These are phyloP conservation scores for Tinamus major DNA, from an alignment of 2,797 vertebrate species.

Conservation along the genomic window DNA sequence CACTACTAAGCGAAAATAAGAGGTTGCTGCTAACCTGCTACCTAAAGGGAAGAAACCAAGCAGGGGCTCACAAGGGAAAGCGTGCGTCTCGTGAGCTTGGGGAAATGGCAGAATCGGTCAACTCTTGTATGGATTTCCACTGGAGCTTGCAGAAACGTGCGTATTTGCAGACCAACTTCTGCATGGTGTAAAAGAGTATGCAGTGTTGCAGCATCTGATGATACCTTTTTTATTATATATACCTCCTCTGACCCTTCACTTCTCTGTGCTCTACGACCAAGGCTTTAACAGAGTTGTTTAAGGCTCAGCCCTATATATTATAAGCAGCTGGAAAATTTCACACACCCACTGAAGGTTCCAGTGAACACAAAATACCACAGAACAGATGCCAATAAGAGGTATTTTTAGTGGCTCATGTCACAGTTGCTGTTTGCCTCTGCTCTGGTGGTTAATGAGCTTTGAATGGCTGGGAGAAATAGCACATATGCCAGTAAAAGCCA, in stretches of 20 bases:
- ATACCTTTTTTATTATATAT: not conserved
- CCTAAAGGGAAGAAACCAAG: not conserved
- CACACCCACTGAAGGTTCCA: conserved; percentile 73
- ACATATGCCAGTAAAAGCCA: conserved; percentile 57
- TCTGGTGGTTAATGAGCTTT: conserved; percentile 72
- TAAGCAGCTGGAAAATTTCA: conserved; percentile 80
- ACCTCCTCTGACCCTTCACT: not conserved
- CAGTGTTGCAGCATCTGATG: not conserved
- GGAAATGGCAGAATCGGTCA: not conserved
- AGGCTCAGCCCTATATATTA: conserved; percentile 58
- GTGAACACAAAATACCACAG: conserved; percentile 74
- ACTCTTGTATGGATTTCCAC: not conserved
- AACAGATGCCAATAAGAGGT: conserved; percentile 76
- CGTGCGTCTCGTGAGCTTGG: not conserved
- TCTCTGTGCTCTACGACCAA: not conserved
- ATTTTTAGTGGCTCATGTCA: conserved; percentile 78
- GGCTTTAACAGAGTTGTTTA: conserved; percentile 53
- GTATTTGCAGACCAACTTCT: not conserved
- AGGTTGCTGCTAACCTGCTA: not conserved
- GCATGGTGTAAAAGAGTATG: not conserved
- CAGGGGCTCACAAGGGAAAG: not conserved
- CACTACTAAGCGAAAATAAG: not conserved
- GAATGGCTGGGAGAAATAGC: conserved; percentile 62
- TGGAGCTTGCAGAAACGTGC: not conserved
- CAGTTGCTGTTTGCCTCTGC: conserved; percentile 75